A percentile compares a stretch with the other conserved stretches of the same genome.
These are phyloP conservation scores for Psammodynastes pulverulentus DNA, from an alignment of 2,113 vertebrate genomes.

Conservation along the genomic window DNA sequence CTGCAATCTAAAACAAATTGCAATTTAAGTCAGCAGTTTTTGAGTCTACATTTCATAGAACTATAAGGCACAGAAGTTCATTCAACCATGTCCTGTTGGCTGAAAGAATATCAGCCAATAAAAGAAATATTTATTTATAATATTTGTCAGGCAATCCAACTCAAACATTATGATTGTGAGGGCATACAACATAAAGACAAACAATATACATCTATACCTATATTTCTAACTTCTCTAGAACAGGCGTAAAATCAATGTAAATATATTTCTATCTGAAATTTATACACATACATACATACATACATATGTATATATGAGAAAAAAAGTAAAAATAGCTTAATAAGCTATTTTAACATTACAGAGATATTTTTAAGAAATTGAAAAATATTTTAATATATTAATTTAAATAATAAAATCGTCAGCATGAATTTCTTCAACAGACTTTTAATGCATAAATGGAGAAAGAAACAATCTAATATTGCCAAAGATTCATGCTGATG, in stretches of 20 bases:
- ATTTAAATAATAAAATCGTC: neutral
- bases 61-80: neutral
- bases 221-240: neutral
- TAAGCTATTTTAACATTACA: neutral
- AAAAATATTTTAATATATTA: neutral
- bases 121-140: neutral
- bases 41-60: neutral
- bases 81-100: neutral
- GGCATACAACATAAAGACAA: neutral
- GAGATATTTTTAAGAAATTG: neutral
- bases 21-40: neutral
- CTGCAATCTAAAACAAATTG: constrained; percentile 84
- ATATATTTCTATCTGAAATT: neutral
- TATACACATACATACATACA: too few species aligned
- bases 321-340: neutral
- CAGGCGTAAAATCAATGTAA: neutral
- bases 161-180: neutral
- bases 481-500: neutral
- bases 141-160: neutral
- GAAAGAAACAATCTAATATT: neutral
- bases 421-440: neutral
- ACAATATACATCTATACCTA: neutral
- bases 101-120: neutral
- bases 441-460: neutral
- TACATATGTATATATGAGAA: too few species aligned